Base-by-base conservation (phyloP, 2,797 vertebrate genomes). In the Hapalemur alaotrensis region DNA sequence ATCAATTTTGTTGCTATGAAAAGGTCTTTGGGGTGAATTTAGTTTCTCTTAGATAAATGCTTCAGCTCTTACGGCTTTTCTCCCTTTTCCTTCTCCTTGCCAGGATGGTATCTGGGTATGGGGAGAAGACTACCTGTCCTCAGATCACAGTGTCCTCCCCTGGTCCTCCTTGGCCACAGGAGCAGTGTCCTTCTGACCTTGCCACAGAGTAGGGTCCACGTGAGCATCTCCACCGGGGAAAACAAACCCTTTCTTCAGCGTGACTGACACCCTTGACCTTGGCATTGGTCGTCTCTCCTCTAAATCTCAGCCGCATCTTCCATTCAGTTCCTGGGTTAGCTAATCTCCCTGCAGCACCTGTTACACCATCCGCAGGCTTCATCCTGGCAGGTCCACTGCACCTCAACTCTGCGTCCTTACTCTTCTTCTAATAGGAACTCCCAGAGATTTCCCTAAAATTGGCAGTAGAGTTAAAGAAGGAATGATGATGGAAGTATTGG, bases 1-100 rank as follows among this genome's bases (percentile, higher is more conserved):
- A 50, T 80, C 3, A 7, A 48, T 95, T 84, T 83, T 15, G 35
- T 92, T 95, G 81, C 54, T 73, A 1, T 54, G 50, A 73, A 94
- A 88, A 7, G 35, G 20, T 22, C 6, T 52, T 70, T 83, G 52
- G 48, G 22, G 28, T 79, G 78, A 70, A 79, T 69, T 81, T 63
- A 30, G 28, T 54, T 88, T 95, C 72, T 89, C 18, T 83, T 46
- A 9, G 46, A 75, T 76, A 92, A 75, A 48, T 30, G 25, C 14
- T 57, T 38, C 76, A 52, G 48, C 14, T 85, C 52, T 89, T 38
- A 30, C 18, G 18, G 11, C 5, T 52, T 84, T 46, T 76, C 38
- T 91, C 4, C 67, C 22, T 70, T 35, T 65, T 8, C 32, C 41
- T 41, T 46, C 7, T 91, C 30, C 43, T 94, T 20, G 30, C 2